These are phyloP conservation scores for Eufriesea mexicana DNA, from an alignment of 1,140 invertebrate genomes.

Conservation along the genomic window DNA sequence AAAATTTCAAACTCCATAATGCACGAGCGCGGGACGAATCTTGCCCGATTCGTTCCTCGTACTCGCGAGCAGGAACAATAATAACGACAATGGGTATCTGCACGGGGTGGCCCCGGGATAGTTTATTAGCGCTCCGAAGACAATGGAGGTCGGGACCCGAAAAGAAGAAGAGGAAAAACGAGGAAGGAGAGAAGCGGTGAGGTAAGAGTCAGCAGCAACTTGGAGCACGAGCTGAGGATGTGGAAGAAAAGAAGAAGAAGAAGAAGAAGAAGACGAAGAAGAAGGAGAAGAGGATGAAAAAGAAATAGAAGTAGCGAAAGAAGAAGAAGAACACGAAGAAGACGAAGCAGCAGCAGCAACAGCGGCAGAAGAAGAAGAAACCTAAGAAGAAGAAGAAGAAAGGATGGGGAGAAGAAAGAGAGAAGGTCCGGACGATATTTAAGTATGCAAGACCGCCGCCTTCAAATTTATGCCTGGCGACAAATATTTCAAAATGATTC, in stretches of 20 bases:
- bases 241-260: constrained; percentile 31
- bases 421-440: constrained; percentile 78
- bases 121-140: constrained; percentile 80
- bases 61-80: constrained; percentile 76
- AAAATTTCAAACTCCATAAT: constrained; percentile 73
- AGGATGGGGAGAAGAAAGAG: constrained; percentile 39
- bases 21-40: constrained; percentile 62
- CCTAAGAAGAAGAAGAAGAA: constrained; percentile 29
- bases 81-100: constrained; percentile 79
- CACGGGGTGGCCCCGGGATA: constrained; percentile 77
- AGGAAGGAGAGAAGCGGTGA: constrained; percentile 69
- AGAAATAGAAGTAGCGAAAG: constrained; percentile 23
- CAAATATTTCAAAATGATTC: constrained; percentile 81
- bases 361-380: constrained; percentile 31
- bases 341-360: background rate
- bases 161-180: constrained; percentile 76
- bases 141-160: constrained; percentile 81
- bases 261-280: constrained; percentile 42
- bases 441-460: constrained; percentile 79
- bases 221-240: constrained; percentile 56
- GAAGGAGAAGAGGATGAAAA: constrained; percentile 7
- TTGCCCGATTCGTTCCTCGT: constrained; percentile 65
- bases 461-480: constrained; percentile 80
- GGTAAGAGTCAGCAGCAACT: constrained; percentile 69
- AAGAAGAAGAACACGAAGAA: constrained; percentile 5